Evolutionary conservation across 1,140 invertebrate genomes (phyloP).

Genomic region (Polyergus mexicanus): DNA sequence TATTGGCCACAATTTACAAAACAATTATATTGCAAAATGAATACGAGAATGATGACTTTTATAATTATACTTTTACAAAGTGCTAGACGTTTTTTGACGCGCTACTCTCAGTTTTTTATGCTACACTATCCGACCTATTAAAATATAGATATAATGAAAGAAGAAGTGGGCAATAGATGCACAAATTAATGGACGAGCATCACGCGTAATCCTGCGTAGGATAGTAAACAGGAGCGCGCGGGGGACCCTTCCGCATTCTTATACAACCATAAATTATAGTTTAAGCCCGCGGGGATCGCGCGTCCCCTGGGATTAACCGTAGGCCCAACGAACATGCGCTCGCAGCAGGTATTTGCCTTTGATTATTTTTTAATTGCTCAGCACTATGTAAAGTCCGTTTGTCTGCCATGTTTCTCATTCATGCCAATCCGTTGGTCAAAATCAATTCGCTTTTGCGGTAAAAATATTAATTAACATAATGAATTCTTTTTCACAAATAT

Average conservation of each 20-base stretch:
- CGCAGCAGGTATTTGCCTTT: conserved; percentile 69
- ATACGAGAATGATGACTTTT: background rate
- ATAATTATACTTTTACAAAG: background rate
- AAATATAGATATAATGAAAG: conserved; percentile 26
- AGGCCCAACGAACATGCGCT: conserved; percentile 48
- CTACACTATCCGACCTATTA: background rate
- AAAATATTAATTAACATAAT: background rate
- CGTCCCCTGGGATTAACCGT: conserved; percentile 69
- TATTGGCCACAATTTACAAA: background rate
- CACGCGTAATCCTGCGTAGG: conserved; percentile 76
- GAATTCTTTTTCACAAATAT: background rate
- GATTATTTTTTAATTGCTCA: conserved; percentile 76
- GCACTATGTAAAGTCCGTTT: conserved; percentile 34
- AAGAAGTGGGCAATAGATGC: conserved; percentile 53
- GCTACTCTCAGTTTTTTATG: background rate
- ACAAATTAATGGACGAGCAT: conserved; percentile 73
- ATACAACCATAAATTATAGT: conserved; percentile 85
- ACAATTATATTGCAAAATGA: background rate
- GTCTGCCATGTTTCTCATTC: conserved; percentile 34
- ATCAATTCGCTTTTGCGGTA: background rate
- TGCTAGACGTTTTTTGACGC: background rate
- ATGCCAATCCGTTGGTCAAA: background rate
- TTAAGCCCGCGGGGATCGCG: conserved; percentile 71
- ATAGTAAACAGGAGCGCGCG: conserved; percentile 78
- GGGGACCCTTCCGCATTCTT: conserved; percentile 84